These are phyloP conservation scores for Nymphicus hollandicus DNA, from an alignment of 2,113 vertebrate genomes.

Conservation along the genomic window DNA sequence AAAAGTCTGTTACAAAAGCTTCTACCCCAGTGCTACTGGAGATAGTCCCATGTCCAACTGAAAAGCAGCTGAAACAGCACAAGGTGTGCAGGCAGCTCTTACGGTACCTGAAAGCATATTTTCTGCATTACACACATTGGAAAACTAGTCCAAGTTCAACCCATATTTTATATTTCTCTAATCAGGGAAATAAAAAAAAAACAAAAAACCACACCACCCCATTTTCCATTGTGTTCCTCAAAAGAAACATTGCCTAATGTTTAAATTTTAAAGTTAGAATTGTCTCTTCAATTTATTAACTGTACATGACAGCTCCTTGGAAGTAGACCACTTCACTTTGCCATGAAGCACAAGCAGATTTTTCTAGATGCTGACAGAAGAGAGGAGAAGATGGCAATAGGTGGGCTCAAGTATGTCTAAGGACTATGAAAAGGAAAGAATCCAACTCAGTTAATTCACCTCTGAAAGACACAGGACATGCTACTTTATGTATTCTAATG, in stretches of 20 bases:
- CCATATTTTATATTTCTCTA: background rate
- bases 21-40: background rate
- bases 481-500: background rate
- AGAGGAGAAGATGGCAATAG: background rate
- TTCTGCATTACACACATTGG: background rate
- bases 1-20: background rate
- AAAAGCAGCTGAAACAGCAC: background rate
- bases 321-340: background rate
- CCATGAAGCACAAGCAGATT: fast-evolving
- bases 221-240: background rate
- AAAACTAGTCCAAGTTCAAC: background rate
- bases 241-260: background rate
- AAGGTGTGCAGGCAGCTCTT: background rate
- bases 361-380: background rate
- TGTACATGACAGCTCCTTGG: background rate
- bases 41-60: background rate
- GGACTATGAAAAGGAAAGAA: background rate
- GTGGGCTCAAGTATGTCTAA: background rate
- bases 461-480: background rate
- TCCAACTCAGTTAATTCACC: background rate
- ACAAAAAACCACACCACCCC: background rate
- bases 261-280: background rate
- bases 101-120: background rate
- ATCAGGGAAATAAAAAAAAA: background rate
- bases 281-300: background rate